Percentiles rank a stretch among this genome's conserved stretches.
phyloP scores from a whole-genome alignment of 2,113 vertebrate genomes.

The Corythornis madagascariensis region DNA sequence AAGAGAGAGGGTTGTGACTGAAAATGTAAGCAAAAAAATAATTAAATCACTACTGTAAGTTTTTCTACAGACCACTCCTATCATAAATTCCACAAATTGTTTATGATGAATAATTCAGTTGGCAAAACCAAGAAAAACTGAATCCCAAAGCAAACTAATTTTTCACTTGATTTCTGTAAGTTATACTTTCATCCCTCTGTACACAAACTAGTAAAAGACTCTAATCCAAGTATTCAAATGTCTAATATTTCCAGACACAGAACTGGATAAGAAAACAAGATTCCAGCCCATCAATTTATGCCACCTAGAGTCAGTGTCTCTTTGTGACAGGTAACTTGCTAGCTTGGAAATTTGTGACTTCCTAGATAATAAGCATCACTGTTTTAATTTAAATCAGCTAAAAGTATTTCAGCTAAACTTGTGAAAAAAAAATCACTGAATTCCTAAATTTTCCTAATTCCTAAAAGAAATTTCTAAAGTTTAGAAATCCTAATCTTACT shows the following conservation, averaged over 20 bases:
- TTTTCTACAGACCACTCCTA: not conserved
- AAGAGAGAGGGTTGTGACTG: not conserved
- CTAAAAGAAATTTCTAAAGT: not conserved
- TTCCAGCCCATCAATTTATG: not conserved
- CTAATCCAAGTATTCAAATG: not conserved
- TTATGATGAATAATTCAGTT: conserved; percentile 18
- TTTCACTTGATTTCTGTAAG: not conserved
- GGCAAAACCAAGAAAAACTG: not conserved
- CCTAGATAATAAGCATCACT: not conserved
- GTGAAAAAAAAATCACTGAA: too few relatives aligned
- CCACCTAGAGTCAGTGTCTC: not conserved
- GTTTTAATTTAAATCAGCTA: not conserved
- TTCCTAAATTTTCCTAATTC: too few relatives aligned
- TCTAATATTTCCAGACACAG: not conserved
- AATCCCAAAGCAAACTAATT: not conserved
- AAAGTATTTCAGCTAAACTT: not conserved
- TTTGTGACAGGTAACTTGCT: not conserved
- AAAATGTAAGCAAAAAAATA: not conserved
- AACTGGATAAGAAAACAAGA: not conserved
- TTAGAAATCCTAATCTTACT: not conserved
- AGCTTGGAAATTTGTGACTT: not conserved
- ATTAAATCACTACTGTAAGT: not conserved
- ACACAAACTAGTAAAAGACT: not conserved
- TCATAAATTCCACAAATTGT: conserved; percentile 19
- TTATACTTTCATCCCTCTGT: not conserved